Evolutionary conservation across 2,888 invertebrate genomes (phyloP).

Genomic region (Holacanthella duospinosa): DNA sequence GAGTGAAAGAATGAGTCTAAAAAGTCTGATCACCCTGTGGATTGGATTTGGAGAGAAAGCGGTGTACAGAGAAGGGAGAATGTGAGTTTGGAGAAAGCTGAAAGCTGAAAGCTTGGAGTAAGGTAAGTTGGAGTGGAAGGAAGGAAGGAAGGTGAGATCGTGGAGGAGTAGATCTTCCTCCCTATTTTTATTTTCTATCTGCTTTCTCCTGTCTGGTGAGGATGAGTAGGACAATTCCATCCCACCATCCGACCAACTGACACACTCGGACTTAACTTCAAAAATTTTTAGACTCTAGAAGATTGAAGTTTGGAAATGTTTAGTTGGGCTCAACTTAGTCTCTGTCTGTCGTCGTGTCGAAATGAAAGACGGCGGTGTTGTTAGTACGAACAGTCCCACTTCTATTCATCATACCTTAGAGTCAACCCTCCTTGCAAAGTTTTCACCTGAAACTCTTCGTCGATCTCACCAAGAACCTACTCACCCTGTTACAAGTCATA

Average conservation of each 20-base stretch:
- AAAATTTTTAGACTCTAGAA: slow-evolving; percentile 1
- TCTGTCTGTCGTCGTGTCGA: slow-evolving; percentile 11
- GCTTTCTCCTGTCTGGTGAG: neutral
- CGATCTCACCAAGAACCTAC: neutral
- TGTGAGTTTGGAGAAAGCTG: too few species aligned
- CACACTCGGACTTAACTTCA: neutral
- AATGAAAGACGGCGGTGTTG: slow-evolving; percentile 19
- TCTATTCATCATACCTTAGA: neutral
- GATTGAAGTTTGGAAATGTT: neutral
- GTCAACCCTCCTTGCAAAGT: slow-evolving; percentile 18
- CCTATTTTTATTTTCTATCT: neutral
- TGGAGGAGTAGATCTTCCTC: neutral
- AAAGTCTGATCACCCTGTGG: too few species aligned
- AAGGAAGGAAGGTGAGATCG: neutral
- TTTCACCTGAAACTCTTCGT: slow-evolving; percentile 9
- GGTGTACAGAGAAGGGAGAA: too few species aligned
- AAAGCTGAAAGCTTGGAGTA: too few species aligned
- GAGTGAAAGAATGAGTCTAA: too few species aligned
- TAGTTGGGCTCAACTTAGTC: slow-evolving; percentile 10
- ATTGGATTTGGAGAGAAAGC: too few species aligned
- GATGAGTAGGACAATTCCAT: neutral
- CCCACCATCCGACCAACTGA: neutral
- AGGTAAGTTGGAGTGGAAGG: too few species aligned
- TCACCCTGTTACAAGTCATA: too few species aligned
- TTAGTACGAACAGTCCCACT: neutral